Conservation (phyloP, 1,140 invertebrate species). For the Eurosta solidaginis region DNA sequence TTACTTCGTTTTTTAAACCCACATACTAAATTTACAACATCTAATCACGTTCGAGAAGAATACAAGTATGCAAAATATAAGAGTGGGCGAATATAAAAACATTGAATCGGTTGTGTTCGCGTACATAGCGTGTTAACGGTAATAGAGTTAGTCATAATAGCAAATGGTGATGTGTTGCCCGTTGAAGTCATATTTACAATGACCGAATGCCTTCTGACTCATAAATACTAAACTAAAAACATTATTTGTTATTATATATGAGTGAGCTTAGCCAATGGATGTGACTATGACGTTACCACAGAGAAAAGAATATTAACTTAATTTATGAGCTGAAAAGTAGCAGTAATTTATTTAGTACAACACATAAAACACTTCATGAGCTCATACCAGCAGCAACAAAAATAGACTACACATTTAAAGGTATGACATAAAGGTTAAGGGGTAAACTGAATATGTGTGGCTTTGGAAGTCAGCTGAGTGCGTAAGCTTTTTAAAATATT, state of each 20-base stretch:
- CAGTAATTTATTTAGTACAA: background rate
- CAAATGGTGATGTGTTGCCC: constrained; percentile 7
- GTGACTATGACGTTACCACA: background rate
- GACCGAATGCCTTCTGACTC: background rate
- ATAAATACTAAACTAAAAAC: background rate
- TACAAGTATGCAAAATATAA: background rate
- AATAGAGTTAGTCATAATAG: constrained; percentile 16
- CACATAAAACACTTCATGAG: constrained; percentile 7
- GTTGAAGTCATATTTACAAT: constrained; percentile 1
- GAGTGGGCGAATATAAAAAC: background rate
- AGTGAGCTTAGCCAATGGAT: background rate
- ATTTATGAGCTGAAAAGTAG: constrained; percentile 11
- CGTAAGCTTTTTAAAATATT: too few relatives aligned
- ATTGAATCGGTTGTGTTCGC: background rate
- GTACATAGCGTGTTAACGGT: constrained; percentile 3
- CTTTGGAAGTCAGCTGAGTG: too few relatives aligned
- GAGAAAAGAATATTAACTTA: background rate
- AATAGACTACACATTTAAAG: background rate
- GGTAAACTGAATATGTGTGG: too few relatives aligned
- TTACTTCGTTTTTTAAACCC: background rate
- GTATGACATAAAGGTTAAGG: too few relatives aligned
- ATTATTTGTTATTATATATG: background rate
- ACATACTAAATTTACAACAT: background rate
- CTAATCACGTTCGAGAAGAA: constrained; percentile 2
- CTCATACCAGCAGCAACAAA: background rate